Conservation (phyloP, 1,140 invertebrate species). For the Pogonomyrmex barbatus region DNA sequence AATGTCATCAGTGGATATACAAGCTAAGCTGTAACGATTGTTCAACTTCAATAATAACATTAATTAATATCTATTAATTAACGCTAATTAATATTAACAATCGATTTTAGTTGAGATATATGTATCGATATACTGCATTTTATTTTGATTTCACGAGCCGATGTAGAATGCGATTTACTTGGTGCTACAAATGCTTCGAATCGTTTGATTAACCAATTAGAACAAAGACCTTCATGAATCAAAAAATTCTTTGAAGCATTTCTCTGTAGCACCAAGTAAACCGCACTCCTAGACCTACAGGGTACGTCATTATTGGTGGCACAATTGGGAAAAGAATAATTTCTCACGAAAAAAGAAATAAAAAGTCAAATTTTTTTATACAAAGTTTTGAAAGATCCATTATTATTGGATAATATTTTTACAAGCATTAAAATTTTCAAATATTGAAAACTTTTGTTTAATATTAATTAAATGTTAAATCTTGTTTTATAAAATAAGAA, state of each 20-base stretch:
- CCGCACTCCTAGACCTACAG: not conserved
- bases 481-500: too few relatives aligned
- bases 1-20: conserved; percentile 70
- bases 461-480: too few relatives aligned
- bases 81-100: not conserved
- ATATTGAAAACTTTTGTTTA: not conserved
- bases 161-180: too few relatives aligned
- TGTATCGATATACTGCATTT: not conserved
- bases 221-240: too few relatives aligned
- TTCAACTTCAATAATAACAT: conserved; percentile 1
- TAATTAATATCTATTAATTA: conserved; percentile 6
- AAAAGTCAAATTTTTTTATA: not conserved
- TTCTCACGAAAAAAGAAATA: not conserved
- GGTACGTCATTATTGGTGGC: not conserved
- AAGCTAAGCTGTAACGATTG: conserved; percentile 81
- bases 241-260: too few relatives aligned
- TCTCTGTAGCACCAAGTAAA: too few relatives aligned
- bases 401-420: not conserved
- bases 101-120: conserved; percentile 6
- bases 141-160: not conserved
- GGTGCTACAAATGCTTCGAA: too few relatives aligned
- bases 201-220: too few relatives aligned
- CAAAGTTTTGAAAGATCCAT: not conserved
- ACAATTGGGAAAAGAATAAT: not conserved
- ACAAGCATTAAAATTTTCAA: not conserved